A percentile compares a stretch with the other conserved stretches of the same genome.
These are phyloP conservation scores for Pycnomerus fuliginosus DNA, from an alignment of 2,888 invertebrate genomes.

Conservation along the genomic window DNA sequence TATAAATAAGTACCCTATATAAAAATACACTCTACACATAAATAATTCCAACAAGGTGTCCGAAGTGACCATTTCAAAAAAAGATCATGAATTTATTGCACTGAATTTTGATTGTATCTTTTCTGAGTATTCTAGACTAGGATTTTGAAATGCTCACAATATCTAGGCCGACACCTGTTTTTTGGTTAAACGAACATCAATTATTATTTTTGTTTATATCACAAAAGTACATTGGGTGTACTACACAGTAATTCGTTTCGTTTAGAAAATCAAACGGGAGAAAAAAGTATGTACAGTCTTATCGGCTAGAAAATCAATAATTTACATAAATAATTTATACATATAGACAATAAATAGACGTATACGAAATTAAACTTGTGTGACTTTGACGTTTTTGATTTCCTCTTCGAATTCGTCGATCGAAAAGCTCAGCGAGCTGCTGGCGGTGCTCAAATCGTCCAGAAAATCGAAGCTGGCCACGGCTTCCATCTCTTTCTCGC, in stretches of 20 bases:
- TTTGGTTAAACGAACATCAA: slow-evolving; percentile 19
- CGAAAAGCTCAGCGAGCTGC: slow-evolving; percentile 42
- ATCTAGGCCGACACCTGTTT: slow-evolving; percentile 1
- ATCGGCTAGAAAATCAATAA: slow-evolving; percentile 33
- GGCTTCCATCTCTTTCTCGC: slow-evolving; percentile 74
- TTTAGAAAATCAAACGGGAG: slow-evolving; percentile 26
- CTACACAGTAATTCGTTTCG: slow-evolving; percentile 45
- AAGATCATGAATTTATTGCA: slow-evolving; percentile 16
- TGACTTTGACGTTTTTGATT: slow-evolving; percentile 28
- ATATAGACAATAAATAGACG: slow-evolving; percentile 33
- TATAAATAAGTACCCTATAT: slow-evolving; percentile 54
- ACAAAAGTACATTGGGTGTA: slow-evolving; percentile 44
- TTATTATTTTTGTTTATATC: slow-evolving; percentile 35
- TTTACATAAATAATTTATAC: slow-evolving; percentile 37
- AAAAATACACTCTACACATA: slow-evolving; percentile 56
- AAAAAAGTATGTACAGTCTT: slow-evolving; percentile 44
- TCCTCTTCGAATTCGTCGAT: slow-evolving; percentile 37
- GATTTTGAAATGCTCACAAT: slow-evolving; percentile 17
- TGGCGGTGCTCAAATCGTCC: slow-evolving; percentile 59
- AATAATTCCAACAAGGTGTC: background rate
- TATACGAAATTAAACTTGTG: slow-evolving; percentile 30
- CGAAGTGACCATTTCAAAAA: slow-evolving; percentile 9
- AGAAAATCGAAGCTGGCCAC: slow-evolving; percentile 80
- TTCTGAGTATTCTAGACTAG: too few relatives aligned
- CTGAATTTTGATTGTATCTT: slow-evolving; percentile 3